Evolutionary conservation across 2,888 invertebrate genomes (phyloP).

Genomic region (Ceramica pisi): DNA sequence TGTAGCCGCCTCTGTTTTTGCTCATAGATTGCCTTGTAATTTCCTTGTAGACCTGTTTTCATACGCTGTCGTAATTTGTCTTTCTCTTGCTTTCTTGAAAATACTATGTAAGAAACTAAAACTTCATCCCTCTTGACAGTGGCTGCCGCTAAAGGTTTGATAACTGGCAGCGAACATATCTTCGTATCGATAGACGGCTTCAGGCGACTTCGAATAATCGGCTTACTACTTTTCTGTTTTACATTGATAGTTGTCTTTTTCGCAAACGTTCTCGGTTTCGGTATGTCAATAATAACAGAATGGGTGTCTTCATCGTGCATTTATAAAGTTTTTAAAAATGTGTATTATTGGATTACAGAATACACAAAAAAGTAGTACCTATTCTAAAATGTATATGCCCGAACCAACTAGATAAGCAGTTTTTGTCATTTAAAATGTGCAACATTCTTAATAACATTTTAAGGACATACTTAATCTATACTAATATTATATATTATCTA

Average conservation of each 20-base stretch:
- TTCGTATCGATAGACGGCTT: slow-evolving; percentile 64
- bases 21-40: slow-evolving; percentile 76
- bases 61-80: slow-evolving; percentile 70
- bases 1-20: slow-evolving; percentile 74
- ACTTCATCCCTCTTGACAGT: slow-evolving; percentile 73
- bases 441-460: background rate
- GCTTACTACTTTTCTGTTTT: slow-evolving; percentile 58
- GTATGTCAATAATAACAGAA: slow-evolving; percentile 72
- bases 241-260: slow-evolving; percentile 40
- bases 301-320: slow-evolving; percentile 69
- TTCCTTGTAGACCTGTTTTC: slow-evolving; percentile 70
- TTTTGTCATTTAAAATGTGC: slow-evolving; percentile 9
- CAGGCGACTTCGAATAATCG: slow-evolving; percentile 42
- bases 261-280: slow-evolving; percentile 65
- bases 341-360: background rate
- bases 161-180: slow-evolving; percentile 68
- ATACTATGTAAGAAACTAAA: slow-evolving; percentile 77
- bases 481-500: too few relatives aligned
- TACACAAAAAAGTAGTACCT: background rate
- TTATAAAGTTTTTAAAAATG: background rate
- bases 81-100: slow-evolving; percentile 72
- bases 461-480: background rate
- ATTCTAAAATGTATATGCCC: slow-evolving; percentile 21
- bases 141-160: slow-evolving; percentile 68
- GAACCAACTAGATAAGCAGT: slow-evolving; percentile 69